Conservation (phyloP, 2,113 vertebrate genomes). For the Entosphenus tridentatus region DNA sequence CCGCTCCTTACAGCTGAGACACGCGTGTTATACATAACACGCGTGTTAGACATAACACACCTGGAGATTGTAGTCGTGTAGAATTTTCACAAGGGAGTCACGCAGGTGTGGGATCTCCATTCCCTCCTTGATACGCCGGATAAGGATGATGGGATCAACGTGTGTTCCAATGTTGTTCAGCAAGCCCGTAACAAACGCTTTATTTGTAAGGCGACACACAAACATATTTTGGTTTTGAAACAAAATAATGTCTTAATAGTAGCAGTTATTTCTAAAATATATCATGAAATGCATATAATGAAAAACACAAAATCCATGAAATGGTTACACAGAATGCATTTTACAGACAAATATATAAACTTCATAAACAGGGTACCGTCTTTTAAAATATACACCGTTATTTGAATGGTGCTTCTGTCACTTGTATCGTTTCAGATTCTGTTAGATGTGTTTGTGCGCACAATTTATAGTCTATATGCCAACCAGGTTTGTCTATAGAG, state of each 20-base stretch:
- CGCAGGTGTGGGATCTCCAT: slow-evolving; percentile 96
- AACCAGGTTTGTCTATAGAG: slow-evolving; percentile 94
- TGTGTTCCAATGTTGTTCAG: slow-evolving; percentile 95
- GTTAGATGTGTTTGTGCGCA: too few species aligned
- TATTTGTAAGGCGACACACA: slow-evolving; percentile 7
- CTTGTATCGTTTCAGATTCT: too few species aligned
- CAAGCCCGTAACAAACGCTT: slow-evolving; percentile 90
- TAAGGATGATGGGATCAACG: slow-evolving; percentile 82
- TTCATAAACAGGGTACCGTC: too few species aligned
- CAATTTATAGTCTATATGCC: slow-evolving; percentile 11
- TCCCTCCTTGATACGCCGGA: slow-evolving; percentile 86
- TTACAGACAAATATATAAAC: too few species aligned
- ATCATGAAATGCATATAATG: too few species aligned
- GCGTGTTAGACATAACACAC: slow-evolving; percentile 19
- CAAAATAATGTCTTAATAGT: too few species aligned
- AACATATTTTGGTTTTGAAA: neutral
- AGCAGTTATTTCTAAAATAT: too few species aligned
- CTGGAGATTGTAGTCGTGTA: slow-evolving; percentile 95
- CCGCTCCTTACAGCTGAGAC: too few species aligned
- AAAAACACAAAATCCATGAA: too few species aligned
- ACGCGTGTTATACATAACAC: slow-evolving; percentile 7
- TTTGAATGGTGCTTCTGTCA: too few species aligned
- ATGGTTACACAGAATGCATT: too few species aligned
- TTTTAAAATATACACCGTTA: too few species aligned
- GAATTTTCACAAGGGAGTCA: slow-evolving; percentile 88